Evolutionary conservation across 2,797 vertebrate genomes (phyloP).

Genomic region (Ibycter americanus): DNA sequence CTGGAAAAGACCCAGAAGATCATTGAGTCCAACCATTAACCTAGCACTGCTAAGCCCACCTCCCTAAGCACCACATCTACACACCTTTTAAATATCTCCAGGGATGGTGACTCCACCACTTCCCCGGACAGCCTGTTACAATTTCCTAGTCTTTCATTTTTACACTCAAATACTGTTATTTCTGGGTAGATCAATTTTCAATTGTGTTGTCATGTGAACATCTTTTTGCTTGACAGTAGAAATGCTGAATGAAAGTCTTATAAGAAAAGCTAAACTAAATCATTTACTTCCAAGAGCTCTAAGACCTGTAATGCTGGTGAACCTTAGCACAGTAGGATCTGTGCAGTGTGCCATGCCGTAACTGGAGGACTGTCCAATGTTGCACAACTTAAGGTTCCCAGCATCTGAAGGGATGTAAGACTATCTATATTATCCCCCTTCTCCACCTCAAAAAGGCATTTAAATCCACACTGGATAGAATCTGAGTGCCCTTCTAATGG

Average conservation of each 20-base stretch:
- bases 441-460: neutral
- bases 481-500: neutral
- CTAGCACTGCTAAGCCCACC: too few relatives aligned
- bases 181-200: too few relatives aligned
- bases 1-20: too few relatives aligned
- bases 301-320: neutral
- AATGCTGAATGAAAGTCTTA: neutral
- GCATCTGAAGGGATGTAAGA: neutral
- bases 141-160: too few relatives aligned
- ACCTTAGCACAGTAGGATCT: neutral
- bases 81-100: too few relatives aligned
- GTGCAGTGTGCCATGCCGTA: neutral
- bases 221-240: neutral
- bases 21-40: too few relatives aligned
- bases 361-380: neutral
- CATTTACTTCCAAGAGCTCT: neutral
- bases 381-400: neutral
- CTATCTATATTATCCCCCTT: neutral
- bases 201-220: neutral
- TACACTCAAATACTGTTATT: too few relatives aligned
- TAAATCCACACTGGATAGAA: neutral
- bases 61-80: too few relatives aligned
- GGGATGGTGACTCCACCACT: too few relatives aligned
- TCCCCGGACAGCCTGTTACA: too few relatives aligned
- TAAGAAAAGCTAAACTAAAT: neutral